phyloP scores from a whole-genome alignment of 1,140 invertebrate species.

The Akabosia matsudoensis region DNA sequence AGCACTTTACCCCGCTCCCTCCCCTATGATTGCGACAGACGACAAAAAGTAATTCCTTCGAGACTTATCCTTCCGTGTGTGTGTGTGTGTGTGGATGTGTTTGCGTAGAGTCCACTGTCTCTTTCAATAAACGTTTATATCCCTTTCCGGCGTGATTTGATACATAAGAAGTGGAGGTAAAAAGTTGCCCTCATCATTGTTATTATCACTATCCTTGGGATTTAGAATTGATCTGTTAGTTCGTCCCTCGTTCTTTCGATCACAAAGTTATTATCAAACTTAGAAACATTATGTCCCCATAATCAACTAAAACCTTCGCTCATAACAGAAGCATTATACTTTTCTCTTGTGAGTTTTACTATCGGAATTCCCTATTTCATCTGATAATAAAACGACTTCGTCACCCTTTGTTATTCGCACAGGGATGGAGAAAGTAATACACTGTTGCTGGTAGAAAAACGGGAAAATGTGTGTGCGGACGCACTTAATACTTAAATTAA shows the following conservation, averaged over 20 bases:
- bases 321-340: neutral
- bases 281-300: neutral
- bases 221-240: too few species aligned
- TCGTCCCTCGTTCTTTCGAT: too few species aligned
- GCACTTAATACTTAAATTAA: slow-evolving; percentile 6
- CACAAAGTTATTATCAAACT: neutral
- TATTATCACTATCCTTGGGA: neutral
- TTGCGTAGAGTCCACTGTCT: neutral
- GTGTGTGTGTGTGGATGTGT: too few species aligned
- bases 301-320: neutral
- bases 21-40: neutral
- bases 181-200: neutral
- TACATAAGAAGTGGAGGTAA: neutral
- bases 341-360: neutral
- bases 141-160: neutral
- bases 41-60: neutral
- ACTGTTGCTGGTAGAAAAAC: neutral
- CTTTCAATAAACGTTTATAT: neutral
- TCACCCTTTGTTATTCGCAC: too few species aligned
- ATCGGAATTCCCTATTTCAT: neutral
- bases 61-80: neutral
- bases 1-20: neutral
- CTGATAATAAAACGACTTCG: neutral
- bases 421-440: neutral
- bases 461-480: neutral